Conservation (phyloP, 2,888 invertebrate genomes). For the Eumacrocentrus americanus region DNA sequence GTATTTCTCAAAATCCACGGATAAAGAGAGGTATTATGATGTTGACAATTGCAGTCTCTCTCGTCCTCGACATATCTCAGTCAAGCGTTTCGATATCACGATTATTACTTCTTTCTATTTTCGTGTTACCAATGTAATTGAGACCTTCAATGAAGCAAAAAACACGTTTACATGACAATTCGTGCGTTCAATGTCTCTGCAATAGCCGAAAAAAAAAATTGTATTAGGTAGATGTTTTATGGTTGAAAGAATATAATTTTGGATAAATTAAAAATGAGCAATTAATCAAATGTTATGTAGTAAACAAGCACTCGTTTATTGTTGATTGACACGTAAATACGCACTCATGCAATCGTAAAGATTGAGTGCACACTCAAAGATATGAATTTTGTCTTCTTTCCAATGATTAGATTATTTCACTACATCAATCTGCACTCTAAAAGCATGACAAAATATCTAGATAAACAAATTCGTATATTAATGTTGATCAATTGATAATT, state of each 20-base stretch:
- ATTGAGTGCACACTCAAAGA: no score
- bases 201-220: slow-evolving; percentile 1
- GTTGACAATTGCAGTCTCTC: slow-evolving; percentile 1
- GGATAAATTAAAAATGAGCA: no score
- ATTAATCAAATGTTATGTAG: no score
- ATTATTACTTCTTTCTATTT: neutral
- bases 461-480: no score
- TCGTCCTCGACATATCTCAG: slow-evolving; percentile 16
- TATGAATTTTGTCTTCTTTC: neutral
- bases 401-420: neutral
- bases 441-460: no score
- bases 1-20: slow-evolving; percentile 30
- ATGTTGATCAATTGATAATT: no score
- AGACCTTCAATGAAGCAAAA: neutral
- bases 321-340: no score
- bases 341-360: no score
- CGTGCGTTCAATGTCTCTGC: slow-evolving; percentile 19
- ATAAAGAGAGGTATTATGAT: neutral
- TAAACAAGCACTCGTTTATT: no score
- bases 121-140: neutral
- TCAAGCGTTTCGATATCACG: slow-evolving; percentile 15
- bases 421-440: neutral
- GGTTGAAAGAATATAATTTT: no score
- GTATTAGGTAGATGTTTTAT: no score
- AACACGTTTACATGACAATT: slow-evolving; percentile 9